A percentile compares a stretch with the other conserved stretches of the same genome.
These are phyloP conservation scores for Planococcus citri DNA, from an alignment of 1,140 invertebrate genomes.

Conservation along the genomic window DNA sequence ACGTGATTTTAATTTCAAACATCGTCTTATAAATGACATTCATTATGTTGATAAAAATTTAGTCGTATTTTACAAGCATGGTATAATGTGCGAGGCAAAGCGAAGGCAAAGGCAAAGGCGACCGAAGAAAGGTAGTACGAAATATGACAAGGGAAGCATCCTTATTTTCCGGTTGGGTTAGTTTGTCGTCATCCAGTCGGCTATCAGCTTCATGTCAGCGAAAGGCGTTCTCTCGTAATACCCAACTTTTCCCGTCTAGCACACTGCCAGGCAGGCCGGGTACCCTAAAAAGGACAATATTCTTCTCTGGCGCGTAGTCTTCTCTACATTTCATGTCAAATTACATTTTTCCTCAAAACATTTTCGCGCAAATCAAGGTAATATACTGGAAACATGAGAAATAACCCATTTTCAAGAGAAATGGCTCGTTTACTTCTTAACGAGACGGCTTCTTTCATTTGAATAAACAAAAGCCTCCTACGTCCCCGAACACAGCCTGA, in stretches of 20 bases:
- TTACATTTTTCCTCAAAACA: neutral
- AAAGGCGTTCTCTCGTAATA: constrained; percentile 10
- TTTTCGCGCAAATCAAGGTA: constrained; percentile 1
- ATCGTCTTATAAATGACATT: neutral
- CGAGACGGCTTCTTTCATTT: constrained; percentile 2
- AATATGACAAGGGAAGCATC: constrained; percentile 7
- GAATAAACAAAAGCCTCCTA: constrained; percentile 7
- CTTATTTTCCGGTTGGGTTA: constrained; percentile 17
- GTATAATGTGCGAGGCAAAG: neutral
- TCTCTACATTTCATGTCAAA: neutral
- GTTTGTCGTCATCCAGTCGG: constrained; percentile 9
- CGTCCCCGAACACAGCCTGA: no score
- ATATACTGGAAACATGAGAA: constrained; percentile 3
- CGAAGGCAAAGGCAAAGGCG: no score
- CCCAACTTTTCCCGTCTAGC: neutral
- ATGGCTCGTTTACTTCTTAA: neutral
- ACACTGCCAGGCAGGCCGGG: neutral
- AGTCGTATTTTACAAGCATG: constrained; percentile 1
- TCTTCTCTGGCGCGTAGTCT: no score
- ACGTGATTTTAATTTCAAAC: constrained; percentile 3
- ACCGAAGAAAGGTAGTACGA: constrained; percentile 11
- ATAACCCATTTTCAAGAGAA: neutral
- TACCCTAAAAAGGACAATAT: neutral
- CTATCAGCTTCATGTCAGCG: neutral
- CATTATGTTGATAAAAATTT: constrained; percentile 2